A percentile compares a stretch with the other conserved stretches of the same genome.
phyloP scores from a whole-genome alignment of 2,113 vertebrate genomes.

The Colius striatus region DNA sequence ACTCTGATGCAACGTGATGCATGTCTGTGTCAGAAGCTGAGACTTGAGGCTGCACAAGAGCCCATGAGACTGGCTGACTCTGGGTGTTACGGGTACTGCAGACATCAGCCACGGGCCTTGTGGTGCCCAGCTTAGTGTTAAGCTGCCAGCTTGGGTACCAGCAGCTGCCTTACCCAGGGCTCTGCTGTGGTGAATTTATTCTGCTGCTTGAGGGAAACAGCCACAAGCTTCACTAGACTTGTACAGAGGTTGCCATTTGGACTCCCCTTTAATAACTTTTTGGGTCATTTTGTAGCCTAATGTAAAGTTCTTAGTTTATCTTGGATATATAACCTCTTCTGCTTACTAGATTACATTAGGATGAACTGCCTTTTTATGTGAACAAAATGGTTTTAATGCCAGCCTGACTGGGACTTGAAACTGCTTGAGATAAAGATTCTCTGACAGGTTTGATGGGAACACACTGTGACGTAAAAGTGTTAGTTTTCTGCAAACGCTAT shows the following conservation, averaged over 20 bases:
- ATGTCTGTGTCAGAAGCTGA: background rate
- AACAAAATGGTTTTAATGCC: background rate
- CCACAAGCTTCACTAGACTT: too few species aligned
- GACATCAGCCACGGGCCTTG: rapidly evolving
- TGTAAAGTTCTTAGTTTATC: background rate
- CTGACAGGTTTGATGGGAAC: background rate
- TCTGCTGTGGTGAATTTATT: background rate
- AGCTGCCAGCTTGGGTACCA: background rate
- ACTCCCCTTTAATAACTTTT: background rate
- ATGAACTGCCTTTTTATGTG: background rate
- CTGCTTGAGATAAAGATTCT: background rate
- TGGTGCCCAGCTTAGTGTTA: background rate
- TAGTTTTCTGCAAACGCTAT: background rate
- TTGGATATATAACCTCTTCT: background rate
- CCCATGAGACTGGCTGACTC: background rate
- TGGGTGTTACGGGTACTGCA: background rate
- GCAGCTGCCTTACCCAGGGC: background rate
- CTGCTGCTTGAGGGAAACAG: rapidly evolving
- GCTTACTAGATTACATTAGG: background rate
- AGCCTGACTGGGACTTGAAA: background rate
- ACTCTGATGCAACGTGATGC: background rate
- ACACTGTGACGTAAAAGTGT: background rate
- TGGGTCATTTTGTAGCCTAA: background rate
- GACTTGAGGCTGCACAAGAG: background rate
- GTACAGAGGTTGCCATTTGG: rapidly evolving